Percentiles rank a stretch among this genome's conserved stretches.
These are phyloP conservation scores for Limosa lapponica DNA, from an alignment of 2,797 vertebrate species.

Conservation along the genomic window DNA sequence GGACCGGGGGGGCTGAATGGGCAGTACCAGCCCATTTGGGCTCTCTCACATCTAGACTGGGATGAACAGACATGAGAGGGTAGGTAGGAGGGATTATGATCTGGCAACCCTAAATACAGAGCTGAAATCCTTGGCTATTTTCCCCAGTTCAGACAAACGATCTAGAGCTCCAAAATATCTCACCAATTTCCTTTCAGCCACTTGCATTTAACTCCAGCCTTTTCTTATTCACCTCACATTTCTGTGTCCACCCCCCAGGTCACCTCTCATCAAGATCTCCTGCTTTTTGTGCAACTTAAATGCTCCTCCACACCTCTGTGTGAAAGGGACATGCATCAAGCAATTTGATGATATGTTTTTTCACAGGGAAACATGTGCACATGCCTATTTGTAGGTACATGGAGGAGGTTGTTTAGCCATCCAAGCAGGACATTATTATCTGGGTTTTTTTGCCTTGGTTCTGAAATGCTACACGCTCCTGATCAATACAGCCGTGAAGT, in stretches of 20 bases:
- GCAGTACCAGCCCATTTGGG: background rate
- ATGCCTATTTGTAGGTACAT: rapidly evolving
- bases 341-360: rapidly evolving
- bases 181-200: background rate
- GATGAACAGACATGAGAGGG: background rate
- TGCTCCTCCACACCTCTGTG: background rate
- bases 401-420: background rate
- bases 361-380: background rate
- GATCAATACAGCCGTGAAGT: background rate
- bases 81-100: background rate
- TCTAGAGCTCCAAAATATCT: background rate
- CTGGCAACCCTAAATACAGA: background rate
- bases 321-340: background rate
- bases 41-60: background rate
- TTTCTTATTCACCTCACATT: background rate
- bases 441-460: rapidly evolving
- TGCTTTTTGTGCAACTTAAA: background rate
- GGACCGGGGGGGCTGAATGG: rapidly evolving
- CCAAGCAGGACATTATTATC: background rate
- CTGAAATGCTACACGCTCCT: background rate
- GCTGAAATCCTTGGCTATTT: background rate
- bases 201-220: background rate
- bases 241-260: background rate
- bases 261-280: background rate
- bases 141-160: background rate